Percentiles rank a stretch among this genome's conserved stretches.
Conservation (phyloP, 1,140 invertebrate species). For the Drosophila truncata region DNA sequence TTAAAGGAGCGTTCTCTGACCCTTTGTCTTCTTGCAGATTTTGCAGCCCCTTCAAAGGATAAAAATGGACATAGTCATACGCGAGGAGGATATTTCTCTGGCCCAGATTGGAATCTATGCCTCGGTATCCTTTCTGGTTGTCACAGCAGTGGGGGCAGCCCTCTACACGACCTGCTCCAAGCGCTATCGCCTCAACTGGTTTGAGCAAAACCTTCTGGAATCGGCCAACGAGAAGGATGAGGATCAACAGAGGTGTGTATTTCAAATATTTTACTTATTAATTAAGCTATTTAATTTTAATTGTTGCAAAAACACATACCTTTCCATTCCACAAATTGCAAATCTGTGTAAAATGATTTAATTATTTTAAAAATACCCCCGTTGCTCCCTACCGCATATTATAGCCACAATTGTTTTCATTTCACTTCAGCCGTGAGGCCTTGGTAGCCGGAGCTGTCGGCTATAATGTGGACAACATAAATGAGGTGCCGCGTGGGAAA, state of each 20-base stretch:
- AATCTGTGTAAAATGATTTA: neutral
- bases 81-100: conserved; percentile 80
- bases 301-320: neutral
- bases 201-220: conserved; percentile 86
- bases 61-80: conserved; percentile 81
- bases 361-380: neutral
- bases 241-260: conserved; percentile 76
- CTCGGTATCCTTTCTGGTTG: conserved; percentile 79
- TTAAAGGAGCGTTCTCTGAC: neutral
- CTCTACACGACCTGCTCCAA: conserved; percentile 86
- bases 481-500: conserved; percentile 74
- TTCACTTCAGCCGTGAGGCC: conserved; percentile 82
- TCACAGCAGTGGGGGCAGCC: conserved; percentile 82
- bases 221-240: conserved; percentile 85
- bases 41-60: neutral
- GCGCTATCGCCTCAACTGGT: conserved; percentile 87
- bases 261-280: neutral
- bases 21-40: neutral
- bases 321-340: neutral
- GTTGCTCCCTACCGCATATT: neutral
- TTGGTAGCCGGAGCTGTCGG: conserved; percentile 81
- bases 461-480: conserved; percentile 84
- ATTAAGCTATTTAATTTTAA: too few relatives aligned
- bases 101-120: conserved; percentile 83
- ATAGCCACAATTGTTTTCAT: conserved; percentile 10